phyloP scores from a whole-genome alignment of 92 coral and sea anemone genomes.

The Pocillopora meandrina region DNA sequence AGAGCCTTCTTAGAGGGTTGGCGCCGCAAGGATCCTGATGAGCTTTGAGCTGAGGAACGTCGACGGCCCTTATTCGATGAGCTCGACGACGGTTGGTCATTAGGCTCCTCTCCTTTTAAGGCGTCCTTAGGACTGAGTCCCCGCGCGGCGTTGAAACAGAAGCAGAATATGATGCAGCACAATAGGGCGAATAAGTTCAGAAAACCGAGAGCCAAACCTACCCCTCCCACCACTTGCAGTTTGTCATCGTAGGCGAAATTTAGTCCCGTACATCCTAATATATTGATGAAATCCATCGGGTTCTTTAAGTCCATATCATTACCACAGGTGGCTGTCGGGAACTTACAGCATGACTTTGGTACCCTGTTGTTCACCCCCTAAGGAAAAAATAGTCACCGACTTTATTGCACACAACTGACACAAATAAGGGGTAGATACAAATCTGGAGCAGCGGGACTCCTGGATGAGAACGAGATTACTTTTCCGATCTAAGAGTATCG shows the following conservation, averaged over 20 bases:
- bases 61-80: constrained; percentile 18
- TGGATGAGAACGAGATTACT: no score
- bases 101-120: constrained; percentile 85
- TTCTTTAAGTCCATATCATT: constrained; percentile 94
- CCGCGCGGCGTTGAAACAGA: constrained; percentile 85
- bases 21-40: constrained; percentile 52
- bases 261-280: constrained; percentile 91
- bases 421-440: no score
- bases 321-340: constrained; percentile 86
- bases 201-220: constrained; percentile 88
- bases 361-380: constrained; percentile 88
- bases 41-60: constrained; percentile 30
- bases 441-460: no score
- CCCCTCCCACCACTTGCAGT: constrained; percentile 84
- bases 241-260: constrained; percentile 78
- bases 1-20: constrained; percentile 43
- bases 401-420: neutral
- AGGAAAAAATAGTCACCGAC: neutral
- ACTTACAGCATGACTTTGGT: constrained; percentile 91
- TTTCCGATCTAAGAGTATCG: no score
- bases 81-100: constrained; percentile 30
- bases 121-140: constrained; percentile 93
- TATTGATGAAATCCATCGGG: constrained; percentile 95
- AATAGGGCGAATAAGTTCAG: constrained; percentile 73
- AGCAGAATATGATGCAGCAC: constrained; percentile 72